Evolutionary conservation across 2,888 invertebrate species (phyloP).

Genomic region (Parnassius apollo): DNA sequence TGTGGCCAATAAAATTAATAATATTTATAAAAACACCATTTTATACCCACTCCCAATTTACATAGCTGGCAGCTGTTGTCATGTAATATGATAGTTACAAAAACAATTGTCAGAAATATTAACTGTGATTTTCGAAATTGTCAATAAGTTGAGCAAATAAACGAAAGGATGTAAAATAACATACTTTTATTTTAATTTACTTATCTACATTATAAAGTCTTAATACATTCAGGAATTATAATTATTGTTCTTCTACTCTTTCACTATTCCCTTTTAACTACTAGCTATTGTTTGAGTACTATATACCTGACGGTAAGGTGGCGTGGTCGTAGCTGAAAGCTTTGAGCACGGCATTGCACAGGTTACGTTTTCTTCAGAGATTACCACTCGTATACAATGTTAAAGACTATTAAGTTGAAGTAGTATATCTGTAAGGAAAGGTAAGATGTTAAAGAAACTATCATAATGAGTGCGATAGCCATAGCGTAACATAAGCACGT

Average conservation of each 20-base stretch:
- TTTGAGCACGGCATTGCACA: no score
- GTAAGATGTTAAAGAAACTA: no score
- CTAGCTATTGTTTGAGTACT: no score
- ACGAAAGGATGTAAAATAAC: slow-evolving; percentile 66
- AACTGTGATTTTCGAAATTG: slow-evolving; percentile 82
- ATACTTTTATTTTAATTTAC: slow-evolving; percentile 20
- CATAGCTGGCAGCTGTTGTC: slow-evolving; percentile 69
- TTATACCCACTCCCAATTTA: slow-evolving; percentile 78
- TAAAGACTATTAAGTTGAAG: no score
- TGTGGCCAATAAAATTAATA: slow-evolving; percentile 75
- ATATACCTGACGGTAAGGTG: no score
- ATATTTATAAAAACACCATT: slow-evolving; percentile 73
- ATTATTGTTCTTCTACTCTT: background rate
- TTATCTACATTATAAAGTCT: background rate
- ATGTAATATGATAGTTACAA: slow-evolving; percentile 73
- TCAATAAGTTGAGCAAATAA: slow-evolving; percentile 81
- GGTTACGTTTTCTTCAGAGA: no score
- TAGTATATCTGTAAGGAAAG: no score
- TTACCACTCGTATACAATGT: no score
- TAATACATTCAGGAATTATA: background rate
- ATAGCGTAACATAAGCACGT: no score
- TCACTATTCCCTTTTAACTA: background rate
- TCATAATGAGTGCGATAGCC: no score
- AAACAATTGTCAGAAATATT: slow-evolving; percentile 71
- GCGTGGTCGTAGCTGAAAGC: no score